These are phyloP conservation scores for Dinomys branickii DNA, from an alignment of 2,113 vertebrate genomes.

Conservation along the genomic window DNA sequence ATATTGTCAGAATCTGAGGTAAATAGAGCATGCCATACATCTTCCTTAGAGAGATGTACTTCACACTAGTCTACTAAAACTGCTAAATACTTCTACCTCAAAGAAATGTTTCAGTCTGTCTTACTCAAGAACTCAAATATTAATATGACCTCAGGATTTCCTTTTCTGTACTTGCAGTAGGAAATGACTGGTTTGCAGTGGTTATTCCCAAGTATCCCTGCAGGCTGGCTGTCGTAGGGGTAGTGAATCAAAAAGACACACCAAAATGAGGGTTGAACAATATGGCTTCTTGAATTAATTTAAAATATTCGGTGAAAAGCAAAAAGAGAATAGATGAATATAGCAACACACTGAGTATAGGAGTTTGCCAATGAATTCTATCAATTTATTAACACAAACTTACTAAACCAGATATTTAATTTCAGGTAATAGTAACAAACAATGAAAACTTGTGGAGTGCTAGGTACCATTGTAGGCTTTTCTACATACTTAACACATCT, in stretches of 20 bases:
- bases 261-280: background rate
- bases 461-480: background rate
- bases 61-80: background rate
- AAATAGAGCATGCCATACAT: slow-evolving; percentile 31
- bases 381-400: slow-evolving; percentile 3
- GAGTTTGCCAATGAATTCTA: background rate
- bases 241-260: background rate
- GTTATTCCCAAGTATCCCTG: background rate
- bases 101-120: background rate
- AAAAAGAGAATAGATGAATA: background rate
- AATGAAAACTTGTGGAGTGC: background rate
- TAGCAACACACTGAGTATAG: background rate
- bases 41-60: background rate
- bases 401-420: background rate
- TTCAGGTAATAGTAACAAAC: background rate
- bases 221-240: background rate
- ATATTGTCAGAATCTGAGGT: background rate
- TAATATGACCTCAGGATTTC: background rate
- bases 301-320: background rate
- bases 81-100: background rate
- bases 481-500: background rate
- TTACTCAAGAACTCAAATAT: slow-evolving; percentile 13
- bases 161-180: background rate
- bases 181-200: background rate
- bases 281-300: background rate